Evolutionary conservation across 2,113 vertebrate genomes (phyloP).

Genomic region (Balaeniceps rex): DNA sequence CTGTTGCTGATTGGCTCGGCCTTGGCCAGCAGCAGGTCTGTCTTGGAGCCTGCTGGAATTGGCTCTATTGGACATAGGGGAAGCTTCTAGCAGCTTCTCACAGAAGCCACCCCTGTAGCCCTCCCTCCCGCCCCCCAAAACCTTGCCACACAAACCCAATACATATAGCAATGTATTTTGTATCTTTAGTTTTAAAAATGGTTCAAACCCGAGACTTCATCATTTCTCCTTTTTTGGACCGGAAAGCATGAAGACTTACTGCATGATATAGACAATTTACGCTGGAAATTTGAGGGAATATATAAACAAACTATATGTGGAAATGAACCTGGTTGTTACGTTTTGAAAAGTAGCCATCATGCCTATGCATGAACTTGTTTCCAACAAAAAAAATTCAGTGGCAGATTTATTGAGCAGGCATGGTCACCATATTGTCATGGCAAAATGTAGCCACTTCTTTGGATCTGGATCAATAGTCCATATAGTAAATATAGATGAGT

Average conservation of each 20-base stretch:
- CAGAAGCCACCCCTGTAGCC: too few species aligned
- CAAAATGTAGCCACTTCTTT: not conserved
- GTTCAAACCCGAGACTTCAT: not conserved
- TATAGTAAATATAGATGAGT: not conserved
- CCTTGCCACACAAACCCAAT: too few species aligned
- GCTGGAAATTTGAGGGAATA: not conserved
- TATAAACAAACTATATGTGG: not conserved
- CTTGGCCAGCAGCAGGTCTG: too few species aligned
- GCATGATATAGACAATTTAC: not conserved
- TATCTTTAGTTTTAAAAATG: slow-evolving; percentile 16
- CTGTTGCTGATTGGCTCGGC: too few species aligned
- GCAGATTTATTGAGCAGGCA: not conserved
- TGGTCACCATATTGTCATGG: not conserved
- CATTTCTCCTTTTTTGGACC: not conserved
- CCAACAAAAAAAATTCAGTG: not conserved
- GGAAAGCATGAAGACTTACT: not conserved
- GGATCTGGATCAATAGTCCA: not conserved
- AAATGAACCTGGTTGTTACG: not conserved
- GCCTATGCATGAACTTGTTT: not conserved
- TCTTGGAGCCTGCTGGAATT: too few species aligned
- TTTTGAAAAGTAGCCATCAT: not conserved
- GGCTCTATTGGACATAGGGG: too few species aligned
- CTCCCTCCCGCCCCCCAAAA: too few species aligned
- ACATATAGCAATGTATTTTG: not conserved
- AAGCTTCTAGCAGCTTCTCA: too few species aligned